Conservation (phyloP, 2,888 invertebrate species). For the Eupithecia pulchellata region DNA sequence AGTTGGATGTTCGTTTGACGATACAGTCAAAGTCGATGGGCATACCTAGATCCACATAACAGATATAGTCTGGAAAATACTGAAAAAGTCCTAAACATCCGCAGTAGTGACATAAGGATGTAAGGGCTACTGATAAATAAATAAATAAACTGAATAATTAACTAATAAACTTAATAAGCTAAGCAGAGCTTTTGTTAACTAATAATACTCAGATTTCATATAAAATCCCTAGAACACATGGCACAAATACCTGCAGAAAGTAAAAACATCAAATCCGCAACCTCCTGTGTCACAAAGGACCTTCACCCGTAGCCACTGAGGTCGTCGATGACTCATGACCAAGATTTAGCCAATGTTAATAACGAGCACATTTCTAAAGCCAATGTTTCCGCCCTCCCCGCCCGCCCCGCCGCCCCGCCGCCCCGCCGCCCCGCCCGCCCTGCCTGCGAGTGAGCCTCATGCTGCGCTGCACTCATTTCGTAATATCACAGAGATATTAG, state of each 20-base stretch:
- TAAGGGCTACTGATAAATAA: neutral
- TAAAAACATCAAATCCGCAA: neutral
- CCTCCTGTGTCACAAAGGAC: neutral
- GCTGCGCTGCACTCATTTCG: conserved; percentile 1
- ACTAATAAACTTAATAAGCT: neutral
- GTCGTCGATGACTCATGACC: neutral
- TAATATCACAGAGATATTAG: conserved; percentile 4
- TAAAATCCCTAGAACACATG: neutral
- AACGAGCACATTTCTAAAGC: neutral
- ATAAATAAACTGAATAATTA: neutral
- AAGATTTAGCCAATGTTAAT: neutral
- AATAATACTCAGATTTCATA: too few relatives aligned
- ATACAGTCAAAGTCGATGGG: too few relatives aligned
- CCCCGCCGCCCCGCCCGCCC: neutral
- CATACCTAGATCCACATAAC: too few relatives aligned
- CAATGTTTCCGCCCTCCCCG: neutral
- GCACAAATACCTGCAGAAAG: neutral
- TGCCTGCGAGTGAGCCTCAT: neutral
- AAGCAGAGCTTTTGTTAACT: too few relatives aligned
- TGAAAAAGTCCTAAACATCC: too few relatives aligned
- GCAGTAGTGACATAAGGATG: too few relatives aligned
- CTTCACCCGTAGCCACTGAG: neutral
- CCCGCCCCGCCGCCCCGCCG: neutral
- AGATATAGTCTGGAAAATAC: too few relatives aligned
- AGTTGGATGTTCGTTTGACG: too few relatives aligned